phyloP scores from a whole-genome alignment of 2,888 invertebrate species.

The Troides aeacus region DNA sequence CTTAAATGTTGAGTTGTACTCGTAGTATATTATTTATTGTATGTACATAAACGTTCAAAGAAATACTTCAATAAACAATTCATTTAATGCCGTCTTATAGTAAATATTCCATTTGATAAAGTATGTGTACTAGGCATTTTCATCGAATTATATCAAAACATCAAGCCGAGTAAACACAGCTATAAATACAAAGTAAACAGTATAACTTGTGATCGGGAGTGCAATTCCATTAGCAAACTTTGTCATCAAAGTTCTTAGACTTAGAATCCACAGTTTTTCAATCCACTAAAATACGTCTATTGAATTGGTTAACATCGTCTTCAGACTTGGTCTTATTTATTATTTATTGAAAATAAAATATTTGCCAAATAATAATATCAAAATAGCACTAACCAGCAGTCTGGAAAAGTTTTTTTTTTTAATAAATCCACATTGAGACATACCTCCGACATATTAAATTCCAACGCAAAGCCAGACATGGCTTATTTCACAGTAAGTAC shows the following conservation, averaged over 20 bases:
- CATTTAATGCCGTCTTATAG: no score
- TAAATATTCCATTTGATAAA: no score
- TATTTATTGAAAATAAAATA: no score
- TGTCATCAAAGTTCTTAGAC: constrained; percentile 16
- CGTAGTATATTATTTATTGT: no score
- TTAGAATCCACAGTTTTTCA: constrained; percentile 10
- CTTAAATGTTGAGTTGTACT: no score
- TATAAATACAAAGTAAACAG: constrained; percentile 16
- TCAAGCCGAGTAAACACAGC: not conserved
- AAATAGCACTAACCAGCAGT: not conserved
- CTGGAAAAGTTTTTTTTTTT: not conserved
- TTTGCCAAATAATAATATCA: not conserved
- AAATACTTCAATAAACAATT: no score
- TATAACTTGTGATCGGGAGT: constrained; percentile 9
- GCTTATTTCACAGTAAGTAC: not conserved
- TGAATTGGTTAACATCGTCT: not conserved
- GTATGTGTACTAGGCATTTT: not conserved
- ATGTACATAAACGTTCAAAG: no score
- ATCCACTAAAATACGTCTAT: constrained; percentile 6
- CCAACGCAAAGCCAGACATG: constrained; percentile 3
- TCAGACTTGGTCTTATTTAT: no score
- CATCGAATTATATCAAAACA: not conserved
- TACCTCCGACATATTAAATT: constrained; percentile 17
- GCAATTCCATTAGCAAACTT: constrained; percentile 29
- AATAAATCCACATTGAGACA: constrained; percentile 1